Base-by-base conservation (phyloP, 2,113 vertebrate species). In the Melanotaenia duboulayi region DNA sequence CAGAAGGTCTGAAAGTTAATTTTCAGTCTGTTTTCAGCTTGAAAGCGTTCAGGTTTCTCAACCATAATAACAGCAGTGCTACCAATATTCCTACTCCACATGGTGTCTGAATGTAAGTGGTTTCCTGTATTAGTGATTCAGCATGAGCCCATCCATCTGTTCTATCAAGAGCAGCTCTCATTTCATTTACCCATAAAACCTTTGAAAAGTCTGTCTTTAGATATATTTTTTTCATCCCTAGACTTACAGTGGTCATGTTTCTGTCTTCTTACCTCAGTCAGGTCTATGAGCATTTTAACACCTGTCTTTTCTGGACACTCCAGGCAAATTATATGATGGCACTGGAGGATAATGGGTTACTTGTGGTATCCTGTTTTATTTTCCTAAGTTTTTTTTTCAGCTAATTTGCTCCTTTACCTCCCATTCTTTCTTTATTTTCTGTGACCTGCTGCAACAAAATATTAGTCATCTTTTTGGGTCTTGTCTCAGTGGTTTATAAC, bases 181-280 rank as follows among this genome's bases (percentile, higher is more conserved):
- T 56, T n/a, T 28, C 32, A 57, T 58, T 35, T 39, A n/a, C 12
- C 54, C 17, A 28, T 56, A 32, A 39, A 56, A 56, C 54, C 24
- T 56, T 32, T 56, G 16, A 28, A 28, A 6, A 28, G 6, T 28
- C 28, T 28, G 28, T 28, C n/a, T 16, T 28, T 17, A 14, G 52
- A 28, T 24, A 6, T 55, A 13, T 42, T 17, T 17, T 28, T 55
- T 4, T 55, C 19, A 24, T 7, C 52, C 16, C 3, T 17, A 42
- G 11, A 3, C 13, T 13, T 1, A 13, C 39, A 42, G 8, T 35
- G 32, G 24, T 19, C 54, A n/a, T 28, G 54, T 32, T 56, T 35
- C 7, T 56, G 20, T 28, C n/a, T 20, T 7, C 25, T 46, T 35
- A 35, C 54, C 8, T 35, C 54, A 42, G 39, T 42, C 10, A 42